Percentiles rank a stretch among this genome's conserved stretches.
These are phyloP conservation scores for Sinonovacula constricta DNA, from an alignment of 1,140 invertebrate genomes.

Conservation along the genomic window DNA sequence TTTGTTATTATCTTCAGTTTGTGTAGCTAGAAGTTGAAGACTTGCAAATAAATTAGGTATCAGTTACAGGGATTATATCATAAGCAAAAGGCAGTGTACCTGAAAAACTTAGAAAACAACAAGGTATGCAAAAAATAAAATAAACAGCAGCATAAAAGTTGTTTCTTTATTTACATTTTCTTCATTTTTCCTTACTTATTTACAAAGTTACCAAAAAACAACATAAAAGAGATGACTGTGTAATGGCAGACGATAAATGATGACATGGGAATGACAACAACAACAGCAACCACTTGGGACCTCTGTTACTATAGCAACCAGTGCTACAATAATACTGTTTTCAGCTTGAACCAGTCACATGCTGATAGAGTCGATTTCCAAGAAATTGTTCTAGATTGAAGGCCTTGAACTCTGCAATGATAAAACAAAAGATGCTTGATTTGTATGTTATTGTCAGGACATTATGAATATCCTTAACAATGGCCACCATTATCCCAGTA, in stretches of 20 bases:
- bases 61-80: constrained; percentile 1
- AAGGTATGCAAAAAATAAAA: not conserved
- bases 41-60: not conserved
- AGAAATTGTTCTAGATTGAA: constrained; percentile 64
- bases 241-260: constrained; percentile 30
- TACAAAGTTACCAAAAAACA: not conserved
- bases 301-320: too few relatives aligned
- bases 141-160: not conserved
- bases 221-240: constrained; percentile 35
- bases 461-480: not conserved
- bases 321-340: constrained; percentile 9
- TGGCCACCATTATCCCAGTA: not conserved
- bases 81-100: not conserved
- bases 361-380: constrained; percentile 44
- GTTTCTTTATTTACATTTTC: constrained; percentile 35
- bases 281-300: too few relatives aligned
- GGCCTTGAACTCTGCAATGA: constrained; percentile 61
- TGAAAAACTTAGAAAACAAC: not conserved
- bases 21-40: not conserved
- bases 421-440: not conserved
- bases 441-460: not conserved
- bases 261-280: constrained; percentile 26
- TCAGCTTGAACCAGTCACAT: constrained; percentile 30
- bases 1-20: not conserved
- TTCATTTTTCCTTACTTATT: not conserved